Evolutionary conservation across 2,797 vertebrate species (phyloP).

Genomic region (Okamejei kenojei): DNA sequence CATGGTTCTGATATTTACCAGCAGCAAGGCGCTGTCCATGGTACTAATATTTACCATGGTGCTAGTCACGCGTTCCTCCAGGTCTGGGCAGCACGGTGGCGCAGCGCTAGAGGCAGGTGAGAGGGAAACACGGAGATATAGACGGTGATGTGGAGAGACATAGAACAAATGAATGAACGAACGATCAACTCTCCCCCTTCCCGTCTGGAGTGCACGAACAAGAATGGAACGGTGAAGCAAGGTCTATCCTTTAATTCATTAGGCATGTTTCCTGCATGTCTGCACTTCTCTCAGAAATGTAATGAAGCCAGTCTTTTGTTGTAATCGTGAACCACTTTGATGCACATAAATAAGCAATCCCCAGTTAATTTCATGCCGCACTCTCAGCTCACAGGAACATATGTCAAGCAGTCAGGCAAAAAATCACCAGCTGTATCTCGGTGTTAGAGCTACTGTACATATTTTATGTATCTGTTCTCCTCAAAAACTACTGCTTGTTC

Average conservation of each 20-base stretch:
- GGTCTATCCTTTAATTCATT: background rate
- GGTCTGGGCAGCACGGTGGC: too few relatives aligned
- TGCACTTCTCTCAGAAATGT: background rate
- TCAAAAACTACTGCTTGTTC: background rate
- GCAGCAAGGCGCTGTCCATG: too few relatives aligned
- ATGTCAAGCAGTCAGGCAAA: slow-evolving; percentile 32
- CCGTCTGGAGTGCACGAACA: background rate
- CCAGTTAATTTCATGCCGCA: slow-evolving; percentile 28
- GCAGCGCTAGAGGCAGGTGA: too few relatives aligned
- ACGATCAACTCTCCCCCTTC: too few relatives aligned
- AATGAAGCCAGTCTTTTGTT: background rate
- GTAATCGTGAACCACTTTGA: background rate
- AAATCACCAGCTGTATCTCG: slow-evolving; percentile 23
- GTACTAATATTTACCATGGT: too few relatives aligned
- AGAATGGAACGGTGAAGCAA: background rate
- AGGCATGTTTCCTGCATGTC: background rate
- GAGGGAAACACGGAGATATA: too few relatives aligned
- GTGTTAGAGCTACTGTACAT: background rate
- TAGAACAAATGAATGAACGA: too few relatives aligned
- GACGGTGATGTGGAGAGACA: too few relatives aligned
- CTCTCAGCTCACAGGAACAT: background rate
- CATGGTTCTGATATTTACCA: too few relatives aligned
- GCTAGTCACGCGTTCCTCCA: too few relatives aligned
- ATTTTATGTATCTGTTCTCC: slow-evolving; percentile 9
- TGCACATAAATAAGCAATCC: slow-evolving; percentile 32